Percentiles rank a stretch among this genome's conserved stretches.
phyloP scores from a whole-genome alignment of 1,140 invertebrate genomes.

The Aphaenogaster floridana region DNA sequence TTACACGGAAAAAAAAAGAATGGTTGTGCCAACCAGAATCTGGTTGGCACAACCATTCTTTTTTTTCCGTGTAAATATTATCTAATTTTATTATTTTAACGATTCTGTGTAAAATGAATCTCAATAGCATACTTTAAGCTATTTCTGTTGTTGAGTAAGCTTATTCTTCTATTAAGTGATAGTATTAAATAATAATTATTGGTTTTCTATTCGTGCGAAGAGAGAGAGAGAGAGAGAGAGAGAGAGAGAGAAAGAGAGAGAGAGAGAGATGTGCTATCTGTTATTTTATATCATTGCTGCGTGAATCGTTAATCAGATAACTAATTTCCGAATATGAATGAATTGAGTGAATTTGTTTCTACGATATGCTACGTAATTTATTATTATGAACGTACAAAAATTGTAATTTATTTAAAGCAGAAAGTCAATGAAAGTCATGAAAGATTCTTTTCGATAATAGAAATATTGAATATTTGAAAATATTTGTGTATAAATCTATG shows the following conservation, averaged over 20 bases:
- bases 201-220: slow-evolving; percentile 4
- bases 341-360: neutral
- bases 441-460: neutral
- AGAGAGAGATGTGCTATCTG: neutral
- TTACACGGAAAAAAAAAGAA: no score
- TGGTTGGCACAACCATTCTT: no score
- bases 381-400: slow-evolving; percentile 17
- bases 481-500: neutral
- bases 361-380: neutral
- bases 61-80: no score
- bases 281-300: neutral
- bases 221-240: no score
- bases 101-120: neutral
- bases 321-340: neutral
- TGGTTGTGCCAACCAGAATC: no score
- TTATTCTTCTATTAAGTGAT: slow-evolving; percentile 3
- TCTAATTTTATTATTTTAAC: neutral
- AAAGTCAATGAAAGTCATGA: neutral
- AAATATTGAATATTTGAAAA: slow-evolving; percentile 11
- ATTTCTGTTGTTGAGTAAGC: neutral
- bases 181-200: slow-evolving; percentile 11
- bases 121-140: neutral
- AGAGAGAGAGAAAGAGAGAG: neutral
- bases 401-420: neutral
- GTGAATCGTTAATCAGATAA: neutral